Evolutionary conservation across 2,797 vertebrate species (phyloP).

Genomic region (Lacerta bilineata): DNA sequence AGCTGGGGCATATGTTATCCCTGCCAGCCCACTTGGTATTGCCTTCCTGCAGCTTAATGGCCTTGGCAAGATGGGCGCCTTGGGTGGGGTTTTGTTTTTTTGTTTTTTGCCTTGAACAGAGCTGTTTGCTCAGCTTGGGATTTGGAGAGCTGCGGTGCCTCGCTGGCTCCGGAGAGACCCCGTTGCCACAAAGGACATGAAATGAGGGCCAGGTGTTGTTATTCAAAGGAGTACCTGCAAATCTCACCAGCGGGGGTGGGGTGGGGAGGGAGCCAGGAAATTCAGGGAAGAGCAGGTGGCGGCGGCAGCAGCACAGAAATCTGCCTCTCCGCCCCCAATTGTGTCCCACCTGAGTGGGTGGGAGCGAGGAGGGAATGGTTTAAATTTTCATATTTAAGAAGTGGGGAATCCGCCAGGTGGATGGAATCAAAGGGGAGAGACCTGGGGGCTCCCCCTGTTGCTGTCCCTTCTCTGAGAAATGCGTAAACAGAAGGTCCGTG

Average conservation of each 20-base stretch:
- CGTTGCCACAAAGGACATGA: conserved; percentile 25
- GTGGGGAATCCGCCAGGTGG: too few relatives aligned
- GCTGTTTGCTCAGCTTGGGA: conserved; percentile 55
- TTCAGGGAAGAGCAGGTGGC: neutral
- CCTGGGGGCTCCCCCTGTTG: too few relatives aligned
- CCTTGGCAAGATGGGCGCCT: neutral
- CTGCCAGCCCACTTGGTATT: neutral
- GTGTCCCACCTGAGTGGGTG: too few relatives aligned
- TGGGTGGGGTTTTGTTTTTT: conserved; percentile 12
- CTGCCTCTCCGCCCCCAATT: neutral
- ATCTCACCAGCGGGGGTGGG: conserved; percentile 21
- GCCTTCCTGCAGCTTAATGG: conserved; percentile 30
- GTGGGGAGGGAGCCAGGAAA: neutral
- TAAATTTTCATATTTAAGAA: too few relatives aligned
- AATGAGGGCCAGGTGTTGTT: conserved; percentile 58
- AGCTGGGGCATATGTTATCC: neutral
- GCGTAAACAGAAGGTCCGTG: too few relatives aligned
- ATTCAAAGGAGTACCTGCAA: neutral
- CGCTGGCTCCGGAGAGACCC: conserved; percentile 20
- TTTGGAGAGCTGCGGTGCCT: neutral
- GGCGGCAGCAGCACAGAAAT: neutral
- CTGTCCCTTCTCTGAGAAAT: too few relatives aligned
- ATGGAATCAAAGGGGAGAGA: too few relatives aligned
- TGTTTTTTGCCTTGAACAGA: conserved; percentile 22
- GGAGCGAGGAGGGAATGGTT: too few relatives aligned